Evolutionary conservation across 2,888 invertebrate species (phyloP), one percentile per base, ranked within the genome.

Genomic region (Apomyelois bistriatella): DNA sequence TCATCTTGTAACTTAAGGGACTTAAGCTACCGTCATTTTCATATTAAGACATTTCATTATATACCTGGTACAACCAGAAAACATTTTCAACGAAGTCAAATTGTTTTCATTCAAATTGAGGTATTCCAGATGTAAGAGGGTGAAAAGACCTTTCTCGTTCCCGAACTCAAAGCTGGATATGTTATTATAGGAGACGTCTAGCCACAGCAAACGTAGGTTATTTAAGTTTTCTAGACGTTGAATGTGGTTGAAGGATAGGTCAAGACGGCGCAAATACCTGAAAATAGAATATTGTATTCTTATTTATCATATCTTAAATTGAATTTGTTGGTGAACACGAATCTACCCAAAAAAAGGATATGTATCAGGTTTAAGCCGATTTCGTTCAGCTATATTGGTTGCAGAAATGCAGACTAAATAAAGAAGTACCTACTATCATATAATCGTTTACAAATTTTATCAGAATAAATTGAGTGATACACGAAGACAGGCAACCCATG

Each of bases 221-320:
- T 90, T 91, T 54, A 94, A 74, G 68, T 93, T 92, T 69, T 92
- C 91, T 1, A 93, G 70, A 10, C 78, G 75, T 61, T 87, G 82
- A 51, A 94, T 93, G 55, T 91, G 80, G 68, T 94, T 94, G 61
- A 91, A 89, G 0, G 93, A 93, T 32, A 94, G 71, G 65, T 93
- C 91, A 46, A 94, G 76, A 13, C 91, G 88, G 15, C 89, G 85
- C 12, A 94, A 80, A 68, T 91, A 92, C 64, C 93, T 93, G 60
- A 46, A 74, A 75, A 16, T 36, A 12, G 6, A 35, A 35, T 9
- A 12, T 8, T 17, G 37, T 12, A 15, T 12, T 30, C 16, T 32
- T 37, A 0, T 36, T 42, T 5, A 16, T 9, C 22, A 2, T 22
- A 22, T 22, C 5, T 22, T 2, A 22, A 22, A 22, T 22, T 22